phyloP scores from a whole-genome alignment of 1,140 invertebrate species.

The Telenomus remus region DNA sequence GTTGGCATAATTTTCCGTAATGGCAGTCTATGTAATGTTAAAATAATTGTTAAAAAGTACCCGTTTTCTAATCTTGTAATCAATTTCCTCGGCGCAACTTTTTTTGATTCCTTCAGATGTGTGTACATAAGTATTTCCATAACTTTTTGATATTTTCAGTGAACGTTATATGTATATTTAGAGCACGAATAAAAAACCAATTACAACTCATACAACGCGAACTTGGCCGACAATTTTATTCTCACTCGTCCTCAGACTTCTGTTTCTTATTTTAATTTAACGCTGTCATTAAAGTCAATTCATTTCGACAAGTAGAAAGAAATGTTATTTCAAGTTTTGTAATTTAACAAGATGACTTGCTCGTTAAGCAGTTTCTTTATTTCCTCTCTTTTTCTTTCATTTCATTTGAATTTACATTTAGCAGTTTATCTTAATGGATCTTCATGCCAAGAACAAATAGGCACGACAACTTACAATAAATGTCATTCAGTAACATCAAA shows the following conservation, averaged over 20 bases:
- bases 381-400: too few relatives aligned
- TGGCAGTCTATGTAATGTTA: conserved; percentile 5
- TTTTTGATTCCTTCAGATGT: conserved; percentile 21
- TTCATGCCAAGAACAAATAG: conserved; percentile 35
- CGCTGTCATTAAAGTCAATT: too few relatives aligned
- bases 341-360: too few relatives aligned
- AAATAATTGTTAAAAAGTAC: conserved; percentile 3
- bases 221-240: not conserved
- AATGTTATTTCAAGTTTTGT: too few relatives aligned
- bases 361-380: not conserved
- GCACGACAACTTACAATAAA: conserved; percentile 38
- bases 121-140: conserved; percentile 38
- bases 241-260: too few relatives aligned
- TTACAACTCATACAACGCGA: not conserved
- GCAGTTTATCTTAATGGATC: conserved; percentile 6
- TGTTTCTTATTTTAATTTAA: too few relatives aligned
- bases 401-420: not conserved
- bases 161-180: conserved; percentile 44
- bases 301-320: too few relatives aligned
- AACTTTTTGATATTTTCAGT: conserved; percentile 31
- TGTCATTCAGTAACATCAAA: conserved; percentile 26
- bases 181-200: conserved; percentile 21
- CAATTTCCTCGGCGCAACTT: conserved; percentile 5
- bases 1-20: not conserved
- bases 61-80: conserved; percentile 5